phyloP scores from a whole-genome alignment of 2,888 invertebrate species.

The Malachius bipustulatus region DNA sequence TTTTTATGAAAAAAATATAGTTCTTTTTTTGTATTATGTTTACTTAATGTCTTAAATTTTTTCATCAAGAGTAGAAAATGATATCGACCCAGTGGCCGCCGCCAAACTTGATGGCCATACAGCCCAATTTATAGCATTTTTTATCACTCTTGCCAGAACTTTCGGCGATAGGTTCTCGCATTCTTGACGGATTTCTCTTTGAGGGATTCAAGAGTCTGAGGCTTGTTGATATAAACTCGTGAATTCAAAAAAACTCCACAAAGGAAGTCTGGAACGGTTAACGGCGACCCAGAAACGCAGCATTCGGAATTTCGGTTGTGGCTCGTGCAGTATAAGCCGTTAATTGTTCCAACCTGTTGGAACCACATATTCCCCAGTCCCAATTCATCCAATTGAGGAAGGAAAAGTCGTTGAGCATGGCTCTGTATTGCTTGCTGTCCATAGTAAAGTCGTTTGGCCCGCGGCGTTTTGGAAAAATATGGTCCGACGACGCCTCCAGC shows the following conservation, averaged over 20 bases:
- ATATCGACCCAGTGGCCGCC: constrained; percentile 1
- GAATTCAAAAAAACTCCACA: constrained; percentile 7
- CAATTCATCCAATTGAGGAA: constrained; percentile 5
- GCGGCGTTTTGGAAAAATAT: constrained; percentile 3
- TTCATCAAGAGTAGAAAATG: too few relatives aligned
- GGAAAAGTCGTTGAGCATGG: constrained; percentile 4
- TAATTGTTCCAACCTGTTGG: constrained; percentile 1
- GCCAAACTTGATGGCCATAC: background rate
- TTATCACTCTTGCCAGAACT: background rate
- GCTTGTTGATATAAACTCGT: constrained; percentile 5
- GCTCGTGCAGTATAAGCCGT: constrained; percentile 12
- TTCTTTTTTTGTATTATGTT: too few relatives aligned
- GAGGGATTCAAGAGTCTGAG: background rate
- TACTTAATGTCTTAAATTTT: too few relatives aligned
- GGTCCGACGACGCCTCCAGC: background rate
- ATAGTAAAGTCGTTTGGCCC: background rate
- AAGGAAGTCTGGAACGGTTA: background rate
- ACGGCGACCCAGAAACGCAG: constrained; percentile 11
- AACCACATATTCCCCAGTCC: constrained; percentile 4
- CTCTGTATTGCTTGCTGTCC: background rate
- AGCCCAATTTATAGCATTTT: background rate
- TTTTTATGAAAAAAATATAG: too few relatives aligned
- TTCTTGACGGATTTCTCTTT: background rate
- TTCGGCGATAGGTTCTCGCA: background rate
- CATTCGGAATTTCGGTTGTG: constrained; percentile 14